phyloP scores from a whole-genome alignment of 2,113 vertebrate species.

The Syngnathoides biaculeatus region DNA sequence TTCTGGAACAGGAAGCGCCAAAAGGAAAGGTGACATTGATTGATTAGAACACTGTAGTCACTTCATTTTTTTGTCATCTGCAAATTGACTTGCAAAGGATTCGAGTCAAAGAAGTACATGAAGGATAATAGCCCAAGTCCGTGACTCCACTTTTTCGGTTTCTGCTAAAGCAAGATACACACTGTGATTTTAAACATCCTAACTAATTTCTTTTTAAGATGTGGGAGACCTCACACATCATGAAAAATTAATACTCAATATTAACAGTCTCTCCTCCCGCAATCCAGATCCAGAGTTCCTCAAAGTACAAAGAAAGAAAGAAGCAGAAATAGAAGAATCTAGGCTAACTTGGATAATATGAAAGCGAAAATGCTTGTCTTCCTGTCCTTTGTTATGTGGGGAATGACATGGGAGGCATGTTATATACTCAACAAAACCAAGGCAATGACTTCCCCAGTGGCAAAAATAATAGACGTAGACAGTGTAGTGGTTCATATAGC shows the following conservation, averaged over 20 bases:
- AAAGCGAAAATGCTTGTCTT: background rate
- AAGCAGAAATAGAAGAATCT: too few relatives aligned
- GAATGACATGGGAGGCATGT: background rate
- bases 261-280: too few relatives aligned
- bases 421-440: background rate
- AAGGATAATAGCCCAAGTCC: background rate
- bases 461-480: too few relatives aligned
- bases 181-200: background rate
- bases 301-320: too few relatives aligned
- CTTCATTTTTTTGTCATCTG: constrained; percentile 18
- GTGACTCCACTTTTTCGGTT: background rate
- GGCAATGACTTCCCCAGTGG: background rate
- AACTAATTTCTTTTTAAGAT: background rate
- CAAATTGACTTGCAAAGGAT: constrained; percentile 21
- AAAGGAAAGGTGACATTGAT: constrained; percentile 27
- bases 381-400: background rate
- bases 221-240: background rate
- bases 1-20: constrained; percentile 18
- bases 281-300: too few relatives aligned
- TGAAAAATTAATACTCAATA: too few relatives aligned
- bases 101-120: constrained; percentile 8
- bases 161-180: background rate
- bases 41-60: constrained; percentile 32
- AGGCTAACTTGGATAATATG: background rate
- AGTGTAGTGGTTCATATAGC: background rate